Conservation (phyloP, 53 echinoderm and acorn worm genomes). For the Echinometra lucunter region DNA sequence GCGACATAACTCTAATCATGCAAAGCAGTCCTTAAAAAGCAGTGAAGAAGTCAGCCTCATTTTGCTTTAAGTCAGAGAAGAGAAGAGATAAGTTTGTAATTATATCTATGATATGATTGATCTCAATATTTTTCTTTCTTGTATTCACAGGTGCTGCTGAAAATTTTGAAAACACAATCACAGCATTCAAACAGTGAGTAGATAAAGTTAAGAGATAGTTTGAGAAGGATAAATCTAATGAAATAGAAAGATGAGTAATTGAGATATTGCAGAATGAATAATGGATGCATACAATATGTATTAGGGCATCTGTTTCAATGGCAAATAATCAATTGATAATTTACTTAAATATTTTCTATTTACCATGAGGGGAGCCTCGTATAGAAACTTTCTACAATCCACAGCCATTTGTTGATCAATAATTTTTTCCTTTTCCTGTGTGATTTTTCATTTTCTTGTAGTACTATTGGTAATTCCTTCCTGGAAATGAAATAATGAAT, state of each 20-base stretch:
- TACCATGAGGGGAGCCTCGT: too few species aligned
- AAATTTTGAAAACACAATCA: constrained; percentile 91
- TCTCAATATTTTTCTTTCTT: neutral
- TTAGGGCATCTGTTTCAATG: neutral
- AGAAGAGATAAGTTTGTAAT: too few species aligned
- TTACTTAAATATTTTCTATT: too few species aligned
- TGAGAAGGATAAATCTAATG: neutral
- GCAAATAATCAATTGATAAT: too few species aligned
- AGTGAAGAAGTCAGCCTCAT: too few species aligned
- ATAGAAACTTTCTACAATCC: neutral
- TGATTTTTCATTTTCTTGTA: too few species aligned
- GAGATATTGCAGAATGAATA: neutral
- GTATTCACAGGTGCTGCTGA: constrained; percentile 86
- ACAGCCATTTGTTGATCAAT: neutral
- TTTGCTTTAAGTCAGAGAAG: too few species aligned
- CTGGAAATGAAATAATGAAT: too few species aligned
- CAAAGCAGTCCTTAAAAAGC: too few species aligned
- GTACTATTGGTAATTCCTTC: too few species aligned
- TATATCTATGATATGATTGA: too few species aligned
- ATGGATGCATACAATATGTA: neutral
- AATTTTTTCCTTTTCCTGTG: neutral
- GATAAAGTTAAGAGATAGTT: neutral
- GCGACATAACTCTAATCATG: too few species aligned
- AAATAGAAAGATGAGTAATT: neutral
- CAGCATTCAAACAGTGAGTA: constrained; percentile 94